These are phyloP conservation scores for Myrmecophaga tridactyla DNA, from an alignment of 2,113 vertebrate genomes.

Conservation along the genomic window DNA sequence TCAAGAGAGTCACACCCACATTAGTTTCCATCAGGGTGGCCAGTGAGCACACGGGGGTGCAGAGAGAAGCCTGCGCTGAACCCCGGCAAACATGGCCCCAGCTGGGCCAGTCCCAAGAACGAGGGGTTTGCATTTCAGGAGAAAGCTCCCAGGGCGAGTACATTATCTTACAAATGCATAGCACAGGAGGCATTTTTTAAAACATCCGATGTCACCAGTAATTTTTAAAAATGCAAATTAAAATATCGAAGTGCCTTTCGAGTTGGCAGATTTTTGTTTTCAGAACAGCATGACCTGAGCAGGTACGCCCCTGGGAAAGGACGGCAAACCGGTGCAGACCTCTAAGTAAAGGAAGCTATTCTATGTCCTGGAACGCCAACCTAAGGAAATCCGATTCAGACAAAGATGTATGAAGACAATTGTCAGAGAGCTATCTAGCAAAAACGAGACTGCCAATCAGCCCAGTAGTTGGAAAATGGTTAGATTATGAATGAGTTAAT, in stretches of 20 bases:
- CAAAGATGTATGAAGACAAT: background rate
- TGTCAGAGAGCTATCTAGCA: background rate
- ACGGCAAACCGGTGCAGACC: background rate
- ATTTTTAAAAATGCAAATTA: background rate
- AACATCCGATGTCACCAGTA: background rate
- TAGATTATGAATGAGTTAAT: background rate
- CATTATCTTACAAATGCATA: background rate
- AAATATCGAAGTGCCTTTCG: background rate
- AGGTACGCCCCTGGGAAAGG: background rate
- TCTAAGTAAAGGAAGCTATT: background rate
- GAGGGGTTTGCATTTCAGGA: background rate
- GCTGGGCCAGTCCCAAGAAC: background rate
- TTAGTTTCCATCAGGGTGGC: background rate
- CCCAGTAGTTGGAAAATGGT: too few species aligned
- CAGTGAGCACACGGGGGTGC: too few species aligned
- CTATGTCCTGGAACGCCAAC: background rate
- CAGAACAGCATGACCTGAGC: background rate
- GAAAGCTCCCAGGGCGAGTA: background rate
- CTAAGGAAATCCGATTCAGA: background rate
- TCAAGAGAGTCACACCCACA: background rate
- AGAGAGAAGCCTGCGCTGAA: too few species aligned
- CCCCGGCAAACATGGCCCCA: background rate
- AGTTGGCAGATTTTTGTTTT: background rate
- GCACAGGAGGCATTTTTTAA: background rate
- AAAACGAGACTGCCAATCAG: background rate